phyloP scores from a whole-genome alignment of 2,888 invertebrate genomes.

The Phorcus lineatus region DNA sequence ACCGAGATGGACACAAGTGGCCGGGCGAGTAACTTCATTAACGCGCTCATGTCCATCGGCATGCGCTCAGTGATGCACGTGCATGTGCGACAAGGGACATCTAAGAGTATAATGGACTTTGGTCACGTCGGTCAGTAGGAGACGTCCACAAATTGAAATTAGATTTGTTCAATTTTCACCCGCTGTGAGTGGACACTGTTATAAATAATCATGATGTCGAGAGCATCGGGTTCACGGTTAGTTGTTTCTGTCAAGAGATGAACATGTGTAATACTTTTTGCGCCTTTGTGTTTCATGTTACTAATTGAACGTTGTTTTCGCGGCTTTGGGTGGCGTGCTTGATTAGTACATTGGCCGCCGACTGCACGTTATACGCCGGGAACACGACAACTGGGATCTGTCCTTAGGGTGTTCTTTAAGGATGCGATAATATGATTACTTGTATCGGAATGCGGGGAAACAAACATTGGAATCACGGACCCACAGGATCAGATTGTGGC shows the following conservation, averaged over 20 bases:
- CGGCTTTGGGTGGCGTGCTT: neutral
- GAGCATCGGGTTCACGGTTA: neutral
- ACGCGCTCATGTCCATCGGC: neutral
- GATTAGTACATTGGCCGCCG: neutral
- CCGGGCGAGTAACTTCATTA: neutral
- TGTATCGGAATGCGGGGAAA: neutral
- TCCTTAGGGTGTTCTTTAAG: neutral
- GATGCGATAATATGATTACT: constrained; percentile 2
- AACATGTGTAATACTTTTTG: neutral
- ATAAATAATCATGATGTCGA: neutral
- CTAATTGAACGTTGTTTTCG: neutral
- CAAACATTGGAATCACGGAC: neutral
- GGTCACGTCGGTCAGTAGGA: neutral
- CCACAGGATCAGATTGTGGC: neutral
- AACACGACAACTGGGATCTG: neutral
- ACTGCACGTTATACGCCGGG: neutral
- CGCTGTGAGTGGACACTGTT: neutral
- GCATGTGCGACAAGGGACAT: neutral
- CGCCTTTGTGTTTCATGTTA: neutral
- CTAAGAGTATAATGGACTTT: neutral
- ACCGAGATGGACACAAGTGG: neutral
- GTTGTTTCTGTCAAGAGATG: neutral
- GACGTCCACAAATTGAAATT: neutral
- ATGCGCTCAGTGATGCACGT: neutral
- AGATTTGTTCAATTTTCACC: neutral